These are phyloP conservation scores for Rhingia rostrata DNA, from an alignment of 2,888 invertebrate genomes.

Conservation along the genomic window DNA sequence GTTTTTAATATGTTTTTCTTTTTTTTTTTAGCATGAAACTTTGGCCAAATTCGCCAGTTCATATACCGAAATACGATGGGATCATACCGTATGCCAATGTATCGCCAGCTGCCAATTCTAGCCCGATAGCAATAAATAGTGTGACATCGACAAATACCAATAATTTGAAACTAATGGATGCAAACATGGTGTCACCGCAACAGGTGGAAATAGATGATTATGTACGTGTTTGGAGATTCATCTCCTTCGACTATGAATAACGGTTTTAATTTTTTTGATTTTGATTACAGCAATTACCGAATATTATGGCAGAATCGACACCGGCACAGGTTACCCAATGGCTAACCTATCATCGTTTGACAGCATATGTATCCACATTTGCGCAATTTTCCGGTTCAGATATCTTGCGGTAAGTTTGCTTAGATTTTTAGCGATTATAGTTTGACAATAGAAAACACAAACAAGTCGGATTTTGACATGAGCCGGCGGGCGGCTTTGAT, in stretches of 20 bases:
- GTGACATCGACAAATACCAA: constrained; percentile 83
- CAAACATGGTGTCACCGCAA: constrained; percentile 82
- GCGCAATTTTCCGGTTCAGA: constrained; percentile 94
- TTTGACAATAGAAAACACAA: background rate
- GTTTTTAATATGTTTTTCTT: constrained; percentile 39
- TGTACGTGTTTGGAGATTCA: constrained; percentile 76
- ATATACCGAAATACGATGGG: constrained; percentile 83
- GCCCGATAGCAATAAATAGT: constrained; percentile 82
- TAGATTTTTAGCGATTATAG: background rate
- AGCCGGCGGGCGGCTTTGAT: no score
- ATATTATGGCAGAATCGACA: constrained; percentile 87
- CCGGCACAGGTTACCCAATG: constrained; percentile 90
- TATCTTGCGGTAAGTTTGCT: constrained; percentile 86
- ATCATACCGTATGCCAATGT: constrained; percentile 80
- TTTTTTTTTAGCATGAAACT: constrained; percentile 80
- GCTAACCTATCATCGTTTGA: constrained; percentile 91
- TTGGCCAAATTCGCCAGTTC: constrained; percentile 83
- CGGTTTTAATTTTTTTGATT: constrained; percentile 13
- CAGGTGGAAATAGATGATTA: constrained; percentile 82
- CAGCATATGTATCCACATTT: constrained; percentile 89
- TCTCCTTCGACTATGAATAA: background rate
- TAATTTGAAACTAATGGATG: constrained; percentile 82
- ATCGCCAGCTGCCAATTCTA: constrained; percentile 80
- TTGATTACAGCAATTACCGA: constrained; percentile 56
- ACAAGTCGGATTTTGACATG: background rate